phyloP scores from a whole-genome alignment of 2,888 invertebrate species.

The Eretmocerus hayati region DNA sequence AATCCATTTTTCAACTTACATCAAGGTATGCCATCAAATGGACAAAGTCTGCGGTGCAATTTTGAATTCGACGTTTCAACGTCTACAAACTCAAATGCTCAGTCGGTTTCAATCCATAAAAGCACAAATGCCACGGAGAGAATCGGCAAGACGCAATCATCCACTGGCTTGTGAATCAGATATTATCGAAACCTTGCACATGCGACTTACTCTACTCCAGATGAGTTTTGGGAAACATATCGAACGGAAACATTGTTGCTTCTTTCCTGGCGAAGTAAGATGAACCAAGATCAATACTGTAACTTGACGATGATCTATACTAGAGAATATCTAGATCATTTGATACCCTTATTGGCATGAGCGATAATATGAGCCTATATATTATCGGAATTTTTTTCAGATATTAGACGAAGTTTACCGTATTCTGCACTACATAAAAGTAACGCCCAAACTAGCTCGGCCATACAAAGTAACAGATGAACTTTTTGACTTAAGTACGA shows the following conservation, averaged over 20 bases:
- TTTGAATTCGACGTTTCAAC: conserved; percentile 79
- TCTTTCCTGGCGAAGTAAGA: conserved; percentile 87
- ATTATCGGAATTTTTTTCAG: conserved; percentile 48
- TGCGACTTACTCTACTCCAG: conserved; percentile 81
- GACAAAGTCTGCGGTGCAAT: conserved; percentile 72
- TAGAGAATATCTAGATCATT: not conserved
- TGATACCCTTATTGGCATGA: not conserved
- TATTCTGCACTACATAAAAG: conserved; percentile 76
- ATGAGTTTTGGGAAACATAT: conserved; percentile 95
- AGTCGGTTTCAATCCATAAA: conserved; percentile 82
- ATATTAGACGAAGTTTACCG: conserved; percentile 87
- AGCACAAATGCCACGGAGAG: conserved; percentile 83
- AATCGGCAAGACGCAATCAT: conserved; percentile 85
- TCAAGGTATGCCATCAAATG: conserved; percentile 73
- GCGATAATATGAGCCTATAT: conserved; percentile 4
- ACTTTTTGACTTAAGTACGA: conserved; percentile 87
- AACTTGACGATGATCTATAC: conserved; percentile 1
- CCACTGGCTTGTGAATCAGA: conserved; percentile 86
- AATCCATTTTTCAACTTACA: not conserved
- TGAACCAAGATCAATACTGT: too few relatives aligned
- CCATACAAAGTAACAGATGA: conserved; percentile 93
- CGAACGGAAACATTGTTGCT: conserved; percentile 86
- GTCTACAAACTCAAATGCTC: conserved; percentile 77
- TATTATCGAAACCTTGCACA: conserved; percentile 87
- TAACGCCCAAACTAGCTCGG: conserved; percentile 72